These are phyloP conservation scores for Ianthella basta DNA, from an alignment of 37 sponge, comb jelly and placozoan genomes.

Conservation along the genomic window DNA sequence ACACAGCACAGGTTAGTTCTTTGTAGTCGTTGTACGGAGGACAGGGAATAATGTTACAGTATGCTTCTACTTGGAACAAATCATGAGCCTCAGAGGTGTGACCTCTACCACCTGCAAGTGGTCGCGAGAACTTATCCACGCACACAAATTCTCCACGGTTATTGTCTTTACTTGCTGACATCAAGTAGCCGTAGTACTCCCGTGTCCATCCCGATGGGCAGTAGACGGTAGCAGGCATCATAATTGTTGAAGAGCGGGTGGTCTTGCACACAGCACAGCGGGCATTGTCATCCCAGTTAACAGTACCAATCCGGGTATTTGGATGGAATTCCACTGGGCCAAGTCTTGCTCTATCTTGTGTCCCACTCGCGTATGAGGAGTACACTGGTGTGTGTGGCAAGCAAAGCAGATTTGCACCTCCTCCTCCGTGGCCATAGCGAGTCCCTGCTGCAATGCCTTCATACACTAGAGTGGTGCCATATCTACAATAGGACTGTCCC, in stretches of 20 bases:
- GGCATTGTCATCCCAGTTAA: neutral
- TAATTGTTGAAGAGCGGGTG: neutral
- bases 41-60: neutral
- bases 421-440: neutral
- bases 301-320: neutral
- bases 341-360: neutral
- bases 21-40: constrained; percentile 14
- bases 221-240: neutral
- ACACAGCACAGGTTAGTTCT: neutral
- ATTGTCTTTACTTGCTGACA: neutral
- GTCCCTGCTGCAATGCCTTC: neutral
- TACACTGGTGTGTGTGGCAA: neutral
- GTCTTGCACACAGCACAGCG: neutral
- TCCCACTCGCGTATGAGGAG: neutral
- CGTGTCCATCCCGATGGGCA: constrained; percentile 6
- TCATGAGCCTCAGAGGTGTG: neutral
- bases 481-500: neutral
- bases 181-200: constrained; percentile 11
- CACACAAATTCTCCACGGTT: neutral
- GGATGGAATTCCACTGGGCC: neutral
- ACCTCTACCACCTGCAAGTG: neutral
- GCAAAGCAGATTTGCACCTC: neutral
- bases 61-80: neutral
- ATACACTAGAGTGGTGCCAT: neutral
- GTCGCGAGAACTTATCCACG: neutral